Evolutionary conservation across 2,797 vertebrate species (phyloP).

Genomic region (Tragopan temminckii): DNA sequence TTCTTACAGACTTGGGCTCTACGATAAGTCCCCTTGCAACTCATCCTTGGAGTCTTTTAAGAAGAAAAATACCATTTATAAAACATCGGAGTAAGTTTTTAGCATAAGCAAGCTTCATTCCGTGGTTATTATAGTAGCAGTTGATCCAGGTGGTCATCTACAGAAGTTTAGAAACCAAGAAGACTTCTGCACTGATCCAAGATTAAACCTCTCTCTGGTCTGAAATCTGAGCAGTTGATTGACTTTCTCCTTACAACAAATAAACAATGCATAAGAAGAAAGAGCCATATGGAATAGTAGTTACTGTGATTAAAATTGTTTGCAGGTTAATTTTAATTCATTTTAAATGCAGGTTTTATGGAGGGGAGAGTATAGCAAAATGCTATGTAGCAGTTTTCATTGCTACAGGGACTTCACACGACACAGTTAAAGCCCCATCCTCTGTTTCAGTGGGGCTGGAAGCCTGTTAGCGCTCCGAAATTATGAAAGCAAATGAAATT

Average conservation of each 20-base stretch:
- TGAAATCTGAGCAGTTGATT: slow-evolving; percentile 42
- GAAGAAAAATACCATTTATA: not conserved
- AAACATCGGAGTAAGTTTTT: not conserved
- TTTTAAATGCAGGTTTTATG: slow-evolving; percentile 42
- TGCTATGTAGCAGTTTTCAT: slow-evolving; percentile 33
- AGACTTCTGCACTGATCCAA: not conserved
- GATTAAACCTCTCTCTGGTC: not conserved
- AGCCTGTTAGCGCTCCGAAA: slow-evolving; percentile 75
- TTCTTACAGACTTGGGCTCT: not conserved
- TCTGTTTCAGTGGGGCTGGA: slow-evolving; percentile 56
- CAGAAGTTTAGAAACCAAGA: not conserved
- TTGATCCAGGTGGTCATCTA: not conserved
- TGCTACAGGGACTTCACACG: slow-evolving; percentile 39
- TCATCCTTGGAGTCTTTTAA: not conserved
- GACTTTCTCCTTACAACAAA: slow-evolving; percentile 4
- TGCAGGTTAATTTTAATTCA: slow-evolving; percentile 65
- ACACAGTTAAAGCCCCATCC: slow-evolving; percentile 6
- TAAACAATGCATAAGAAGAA: slow-evolving; percentile 41
- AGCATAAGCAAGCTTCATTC: not conserved
- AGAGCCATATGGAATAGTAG: slow-evolving; percentile 37
- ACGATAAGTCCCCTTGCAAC: not conserved
- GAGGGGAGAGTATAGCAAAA: slow-evolving; percentile 27
- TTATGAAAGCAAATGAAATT: slow-evolving; percentile 78
- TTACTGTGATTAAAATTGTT: slow-evolving; percentile 54
- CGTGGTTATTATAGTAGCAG: not conserved